A percentile compares a stretch with the other conserved stretches of the same genome.
Conservation (phyloP, 1,140 invertebrate species). For the Macrobrachium nipponense region DNA sequence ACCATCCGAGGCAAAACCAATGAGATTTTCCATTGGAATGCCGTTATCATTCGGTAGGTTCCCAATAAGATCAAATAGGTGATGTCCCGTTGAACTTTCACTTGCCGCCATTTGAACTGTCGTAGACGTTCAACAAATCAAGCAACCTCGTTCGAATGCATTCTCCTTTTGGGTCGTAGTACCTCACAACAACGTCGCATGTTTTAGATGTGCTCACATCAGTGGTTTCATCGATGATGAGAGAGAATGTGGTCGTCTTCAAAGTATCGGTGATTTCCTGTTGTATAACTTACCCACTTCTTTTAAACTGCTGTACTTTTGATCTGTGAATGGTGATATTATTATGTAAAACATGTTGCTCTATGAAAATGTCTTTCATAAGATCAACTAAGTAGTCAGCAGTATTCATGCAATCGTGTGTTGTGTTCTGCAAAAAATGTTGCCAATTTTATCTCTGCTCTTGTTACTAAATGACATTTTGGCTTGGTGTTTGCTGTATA, state of each 20-base stretch:
- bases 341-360: not conserved
- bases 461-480: not conserved
- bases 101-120: not conserved
- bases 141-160: not conserved
- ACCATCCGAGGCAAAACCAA: not conserved
- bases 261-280: not conserved
- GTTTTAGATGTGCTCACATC: not conserved
- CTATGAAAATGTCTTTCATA: not conserved
- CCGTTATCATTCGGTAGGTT: not conserved
- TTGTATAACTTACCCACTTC: not conserved
- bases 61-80: not conserved
- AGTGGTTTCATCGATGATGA: slow-evolving; percentile 1
- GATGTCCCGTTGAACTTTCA: not conserved
- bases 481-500: not conserved
- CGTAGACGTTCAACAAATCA: not conserved
- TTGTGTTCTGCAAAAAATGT: slow-evolving; percentile 1
- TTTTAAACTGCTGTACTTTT: not conserved
- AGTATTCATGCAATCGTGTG: not conserved
- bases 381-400: not conserved
- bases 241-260: not conserved
- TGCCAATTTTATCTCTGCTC: too few species aligned
- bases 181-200: not conserved
- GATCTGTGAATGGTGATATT: not conserved
- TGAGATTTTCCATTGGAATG: not conserved
- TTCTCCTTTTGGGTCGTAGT: not conserved